Evolutionary conservation across 2,113 vertebrate species (phyloP).

Genomic region (Chunga burmeisteri): DNA sequence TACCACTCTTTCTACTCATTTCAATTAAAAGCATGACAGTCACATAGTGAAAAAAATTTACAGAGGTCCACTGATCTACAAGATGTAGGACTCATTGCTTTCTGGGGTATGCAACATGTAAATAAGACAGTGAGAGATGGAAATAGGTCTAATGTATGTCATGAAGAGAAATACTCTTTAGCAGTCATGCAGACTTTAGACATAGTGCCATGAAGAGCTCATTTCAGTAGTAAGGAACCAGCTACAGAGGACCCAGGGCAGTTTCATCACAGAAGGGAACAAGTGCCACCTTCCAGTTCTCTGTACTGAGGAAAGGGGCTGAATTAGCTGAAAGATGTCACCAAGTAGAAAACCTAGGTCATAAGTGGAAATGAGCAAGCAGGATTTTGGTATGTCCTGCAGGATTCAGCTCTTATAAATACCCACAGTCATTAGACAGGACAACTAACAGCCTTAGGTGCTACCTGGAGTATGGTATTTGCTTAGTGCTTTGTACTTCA

Average conservation of each 20-base stretch:
- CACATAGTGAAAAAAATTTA: background rate
- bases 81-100: background rate
- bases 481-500: background rate
- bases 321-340: background rate
- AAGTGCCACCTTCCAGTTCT: background rate
- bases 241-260: background rate
- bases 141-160: background rate
- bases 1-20: background rate
- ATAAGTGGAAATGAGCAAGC: background rate
- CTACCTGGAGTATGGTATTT: background rate
- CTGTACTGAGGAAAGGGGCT: background rate
- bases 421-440: rapidly evolving
- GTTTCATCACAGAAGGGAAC: background rate
- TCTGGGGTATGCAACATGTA: background rate
- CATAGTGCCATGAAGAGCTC: background rate
- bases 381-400: background rate
- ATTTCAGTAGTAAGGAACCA: background rate
- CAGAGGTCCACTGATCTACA: background rate
- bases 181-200: background rate
- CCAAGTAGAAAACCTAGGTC: background rate
- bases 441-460: background rate
- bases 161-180: background rate
- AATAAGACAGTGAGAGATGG: background rate
- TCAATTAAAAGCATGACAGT: background rate
- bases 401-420: background rate